Percentiles rank a stretch among this genome's conserved stretches.
These are phyloP conservation scores for Aleiodes testaceus DNA, from an alignment of 2,888 invertebrate genomes.

Conservation along the genomic window DNA sequence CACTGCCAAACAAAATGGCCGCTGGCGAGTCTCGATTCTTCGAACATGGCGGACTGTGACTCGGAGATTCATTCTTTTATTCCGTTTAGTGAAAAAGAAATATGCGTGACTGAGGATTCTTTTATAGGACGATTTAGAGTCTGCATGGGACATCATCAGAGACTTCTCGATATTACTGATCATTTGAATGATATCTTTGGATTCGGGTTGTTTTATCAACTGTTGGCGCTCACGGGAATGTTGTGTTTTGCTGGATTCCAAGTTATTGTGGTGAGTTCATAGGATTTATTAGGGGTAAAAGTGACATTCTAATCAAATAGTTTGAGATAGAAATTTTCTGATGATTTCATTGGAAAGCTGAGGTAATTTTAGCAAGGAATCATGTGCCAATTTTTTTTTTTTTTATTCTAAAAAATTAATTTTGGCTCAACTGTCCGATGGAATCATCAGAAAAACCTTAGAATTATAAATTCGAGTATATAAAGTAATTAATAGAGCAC, in stretches of 20 bases:
- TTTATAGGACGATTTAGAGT: constrained; percentile 48
- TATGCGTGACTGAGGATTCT: constrained; percentile 33
- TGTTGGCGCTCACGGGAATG: constrained; percentile 58
- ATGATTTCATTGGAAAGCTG: too few relatives aligned
- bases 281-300: too few relatives aligned
- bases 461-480: not conserved
- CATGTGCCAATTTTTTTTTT: too few relatives aligned
- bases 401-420: too few relatives aligned
- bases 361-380: too few relatives aligned
- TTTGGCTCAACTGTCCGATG: too few relatives aligned
- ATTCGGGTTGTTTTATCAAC: constrained; percentile 58
- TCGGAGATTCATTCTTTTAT: constrained; percentile 27
- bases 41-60: too few relatives aligned
- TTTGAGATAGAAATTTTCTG: too few relatives aligned
- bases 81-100: constrained; percentile 44
- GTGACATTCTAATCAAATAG: too few relatives aligned
- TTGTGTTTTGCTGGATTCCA: constrained; percentile 67
- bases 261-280: constrained; percentile 54
- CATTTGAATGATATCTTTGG: constrained; percentile 59
- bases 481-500: constrained; percentile 51
- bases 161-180: constrained; percentile 53
- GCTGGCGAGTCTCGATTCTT: not conserved
- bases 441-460: too few relatives aligned
- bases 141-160: constrained; percentile 58
- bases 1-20: constrained; percentile 44